These are phyloP conservation scores for Tiliqua scincoides DNA, from an alignment of 2,113 vertebrate genomes.

Conservation along the genomic window DNA sequence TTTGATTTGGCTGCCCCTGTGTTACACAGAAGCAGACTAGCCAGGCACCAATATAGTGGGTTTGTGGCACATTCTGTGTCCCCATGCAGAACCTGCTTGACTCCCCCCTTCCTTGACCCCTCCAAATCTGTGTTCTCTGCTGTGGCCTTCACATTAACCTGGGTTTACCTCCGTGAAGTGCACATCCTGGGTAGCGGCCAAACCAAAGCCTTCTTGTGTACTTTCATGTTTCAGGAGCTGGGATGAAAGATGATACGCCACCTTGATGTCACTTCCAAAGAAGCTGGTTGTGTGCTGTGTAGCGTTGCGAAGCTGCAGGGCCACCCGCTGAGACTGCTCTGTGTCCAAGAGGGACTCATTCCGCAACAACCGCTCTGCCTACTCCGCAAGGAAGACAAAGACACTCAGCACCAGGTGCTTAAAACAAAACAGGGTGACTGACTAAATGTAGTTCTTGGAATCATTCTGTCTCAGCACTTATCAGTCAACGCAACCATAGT, in stretches of 20 bases:
- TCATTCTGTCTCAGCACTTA: not conserved
- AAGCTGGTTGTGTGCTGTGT: conserved; percentile 77
- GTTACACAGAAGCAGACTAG: not conserved
- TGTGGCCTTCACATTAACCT: not conserved
- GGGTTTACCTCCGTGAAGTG: conserved; percentile 92
- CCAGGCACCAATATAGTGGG: not conserved
- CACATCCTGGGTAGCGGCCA: conserved; percentile 92
- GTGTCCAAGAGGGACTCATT: conserved; percentile 84
- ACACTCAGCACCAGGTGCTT: not conserved
- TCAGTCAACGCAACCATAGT: not conserved
- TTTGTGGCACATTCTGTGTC: not conserved
- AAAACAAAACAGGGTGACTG: not conserved
- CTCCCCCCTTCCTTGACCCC: not conserved
- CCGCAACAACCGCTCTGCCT: conserved; percentile 82
- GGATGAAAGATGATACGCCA: conserved; percentile 85
- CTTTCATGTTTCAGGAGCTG: conserved; percentile 88
- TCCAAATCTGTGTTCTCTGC: not conserved
- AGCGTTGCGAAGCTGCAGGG: conserved; percentile 85
- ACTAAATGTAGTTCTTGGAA: not conserved
- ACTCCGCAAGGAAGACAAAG: not conserved
- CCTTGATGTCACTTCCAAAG: conserved; percentile 90
- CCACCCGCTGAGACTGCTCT: conserved; percentile 77
- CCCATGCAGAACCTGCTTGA: not conserved
- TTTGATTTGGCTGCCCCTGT: not conserved
- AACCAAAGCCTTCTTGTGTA: conserved; percentile 86